Evolutionary conservation across 2,113 vertebrate genomes (phyloP).

Genomic region (Leptosomus discolor): DNA sequence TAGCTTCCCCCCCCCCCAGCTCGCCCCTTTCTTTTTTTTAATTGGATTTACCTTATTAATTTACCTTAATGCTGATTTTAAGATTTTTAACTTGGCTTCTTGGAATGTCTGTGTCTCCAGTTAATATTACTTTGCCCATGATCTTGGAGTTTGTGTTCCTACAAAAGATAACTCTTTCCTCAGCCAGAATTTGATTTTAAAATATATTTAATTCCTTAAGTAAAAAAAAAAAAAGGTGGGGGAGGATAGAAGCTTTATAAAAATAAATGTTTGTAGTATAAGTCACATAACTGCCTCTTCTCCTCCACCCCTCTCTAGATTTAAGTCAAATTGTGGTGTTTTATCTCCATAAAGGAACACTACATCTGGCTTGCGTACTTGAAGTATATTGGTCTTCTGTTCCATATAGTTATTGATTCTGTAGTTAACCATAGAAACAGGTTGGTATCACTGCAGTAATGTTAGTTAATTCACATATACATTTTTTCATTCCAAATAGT

Average conservation of each 20-base stretch:
- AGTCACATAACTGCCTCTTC: neutral
- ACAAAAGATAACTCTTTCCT: neutral
- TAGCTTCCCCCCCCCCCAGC: neutral
- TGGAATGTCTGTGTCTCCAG: neutral
- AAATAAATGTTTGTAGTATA: neutral
- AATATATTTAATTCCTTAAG: neutral
- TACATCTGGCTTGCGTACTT: neutral
- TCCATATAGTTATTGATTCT: fast-evolving
- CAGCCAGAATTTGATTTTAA: neutral
- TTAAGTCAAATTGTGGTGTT: neutral
- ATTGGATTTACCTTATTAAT: neutral
- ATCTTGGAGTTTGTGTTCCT: neutral
- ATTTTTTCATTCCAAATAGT: neutral
- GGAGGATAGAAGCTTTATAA: neutral
- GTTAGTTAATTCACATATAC: neutral
- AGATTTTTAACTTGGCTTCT: conserved; percentile 9
- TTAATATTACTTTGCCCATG: neutral
- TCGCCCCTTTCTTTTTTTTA: neutral
- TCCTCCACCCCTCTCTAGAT: neutral
- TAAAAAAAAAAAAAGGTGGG: neutral
- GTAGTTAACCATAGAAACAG: neutral
- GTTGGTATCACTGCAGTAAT: neutral
- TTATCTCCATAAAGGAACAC: neutral
- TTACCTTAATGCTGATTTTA: conserved; percentile 1
- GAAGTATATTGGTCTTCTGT: neutral